These are phyloP conservation scores for Naso thynnoides DNA, from an alignment of 2,797 vertebrate genomes.

Conservation along the genomic window DNA sequence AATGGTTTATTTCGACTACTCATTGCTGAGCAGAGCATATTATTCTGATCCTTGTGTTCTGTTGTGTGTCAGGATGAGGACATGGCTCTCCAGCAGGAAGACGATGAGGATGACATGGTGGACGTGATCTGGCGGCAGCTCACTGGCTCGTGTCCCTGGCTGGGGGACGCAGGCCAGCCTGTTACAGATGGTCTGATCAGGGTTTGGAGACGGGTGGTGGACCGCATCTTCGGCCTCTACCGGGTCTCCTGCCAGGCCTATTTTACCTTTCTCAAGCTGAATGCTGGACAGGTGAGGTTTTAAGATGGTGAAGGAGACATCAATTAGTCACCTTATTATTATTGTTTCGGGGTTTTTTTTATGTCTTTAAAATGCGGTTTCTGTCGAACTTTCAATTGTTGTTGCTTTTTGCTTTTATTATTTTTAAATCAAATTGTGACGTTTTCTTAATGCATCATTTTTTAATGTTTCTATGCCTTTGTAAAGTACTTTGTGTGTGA, in stretches of 20 bases:
- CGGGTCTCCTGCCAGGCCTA: conserved; percentile 96
- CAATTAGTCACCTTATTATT: no score
- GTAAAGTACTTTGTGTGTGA: no score
- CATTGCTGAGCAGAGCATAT: not conserved
- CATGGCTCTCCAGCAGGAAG: conserved; percentile 95
- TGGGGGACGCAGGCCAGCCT: conserved; percentile 90
- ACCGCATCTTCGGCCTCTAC: conserved; percentile 97
- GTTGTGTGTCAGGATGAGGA: conserved; percentile 91
- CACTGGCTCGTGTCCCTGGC: conserved; percentile 92
- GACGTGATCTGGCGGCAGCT: conserved; percentile 97
- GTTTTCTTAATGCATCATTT: no score
- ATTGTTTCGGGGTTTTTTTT: no score
- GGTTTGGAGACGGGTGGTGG: conserved; percentile 95
- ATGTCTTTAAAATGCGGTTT: no score
- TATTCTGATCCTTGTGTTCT: conserved; percentile 1
- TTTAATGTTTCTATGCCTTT: no score
- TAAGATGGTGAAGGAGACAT: not conserved
- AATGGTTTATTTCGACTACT: no score
- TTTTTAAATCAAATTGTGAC: no score
- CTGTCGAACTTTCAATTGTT: no score
- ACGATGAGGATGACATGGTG: conserved; percentile 96
- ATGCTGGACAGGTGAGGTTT: conserved; percentile 91
- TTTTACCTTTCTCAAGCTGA: conserved; percentile 98
- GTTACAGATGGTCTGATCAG: conserved; percentile 94
- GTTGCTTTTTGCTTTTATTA: no score